Conservation (phyloP, 2,797 vertebrate genomes). For the Gallirallus australis region DNA sequence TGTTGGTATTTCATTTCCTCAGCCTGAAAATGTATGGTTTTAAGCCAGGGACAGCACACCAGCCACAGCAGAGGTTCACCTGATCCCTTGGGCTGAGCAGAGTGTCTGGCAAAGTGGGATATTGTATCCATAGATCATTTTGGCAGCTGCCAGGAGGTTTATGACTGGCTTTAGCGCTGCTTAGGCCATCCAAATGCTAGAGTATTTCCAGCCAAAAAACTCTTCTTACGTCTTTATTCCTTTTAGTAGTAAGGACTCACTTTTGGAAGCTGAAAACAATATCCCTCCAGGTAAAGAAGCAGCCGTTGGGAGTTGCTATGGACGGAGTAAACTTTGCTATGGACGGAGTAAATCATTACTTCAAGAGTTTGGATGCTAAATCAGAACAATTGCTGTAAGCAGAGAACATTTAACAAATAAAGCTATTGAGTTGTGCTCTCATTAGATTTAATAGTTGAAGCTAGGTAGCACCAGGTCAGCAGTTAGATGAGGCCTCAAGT, state of each 20-base stretch:
- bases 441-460: not conserved
- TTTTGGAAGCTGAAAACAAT: not conserved
- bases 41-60: not conserved
- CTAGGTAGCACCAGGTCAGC: not conserved
- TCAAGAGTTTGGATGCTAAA: not conserved
- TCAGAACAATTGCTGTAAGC: conserved; percentile 9
- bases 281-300: not conserved
- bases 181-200: not conserved
- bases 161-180: not conserved
- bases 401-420: not conserved
- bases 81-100: not conserved
- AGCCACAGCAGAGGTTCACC: not conserved
- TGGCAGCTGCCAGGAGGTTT: not conserved
- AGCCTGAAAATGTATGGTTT: not conserved
- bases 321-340: not conserved
- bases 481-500: not conserved
- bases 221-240: not conserved
- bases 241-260: not conserved
- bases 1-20: not conserved
- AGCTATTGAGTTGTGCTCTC: not conserved
- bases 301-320: not conserved
- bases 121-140: not conserved
- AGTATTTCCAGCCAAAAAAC: not conserved
- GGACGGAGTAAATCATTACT: not conserved
- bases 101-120: not conserved